These are phyloP conservation scores for Pyrocoelia pectoralis DNA, from an alignment of 2,888 invertebrate genomes.

Conservation along the genomic window DNA sequence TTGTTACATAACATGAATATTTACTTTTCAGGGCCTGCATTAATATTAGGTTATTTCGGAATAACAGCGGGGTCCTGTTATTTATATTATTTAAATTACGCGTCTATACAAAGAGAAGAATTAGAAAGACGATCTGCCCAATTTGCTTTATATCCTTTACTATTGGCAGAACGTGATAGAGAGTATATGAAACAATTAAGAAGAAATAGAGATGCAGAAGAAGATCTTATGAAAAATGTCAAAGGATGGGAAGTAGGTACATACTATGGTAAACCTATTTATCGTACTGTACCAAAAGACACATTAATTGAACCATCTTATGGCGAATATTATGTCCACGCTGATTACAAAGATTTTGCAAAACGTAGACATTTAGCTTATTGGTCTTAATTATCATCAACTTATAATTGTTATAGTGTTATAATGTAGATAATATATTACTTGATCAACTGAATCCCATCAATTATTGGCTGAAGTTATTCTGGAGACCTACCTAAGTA, in stretches of 20 bases:
- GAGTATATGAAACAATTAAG: slow-evolving; percentile 82
- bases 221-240: slow-evolving; percentile 87
- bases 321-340: slow-evolving; percentile 78
- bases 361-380: slow-evolving; percentile 65
- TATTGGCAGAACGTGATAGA: slow-evolving; percentile 86
- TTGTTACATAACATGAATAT: slow-evolving; percentile 39
- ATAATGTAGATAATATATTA: slow-evolving; percentile 2
- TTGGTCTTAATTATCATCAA: slow-evolving; percentile 61
- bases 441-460: no score
- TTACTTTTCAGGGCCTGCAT: slow-evolving; percentile 64
- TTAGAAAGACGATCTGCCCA: slow-evolving; percentile 81
- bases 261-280: slow-evolving; percentile 85
- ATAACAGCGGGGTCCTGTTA: slow-evolving; percentile 67
- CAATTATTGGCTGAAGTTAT: no score
- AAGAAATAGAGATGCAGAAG: slow-evolving; percentile 84
- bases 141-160: slow-evolving; percentile 77
- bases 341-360: slow-evolving; percentile 62
- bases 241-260: slow-evolving; percentile 93
- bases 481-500: no score
- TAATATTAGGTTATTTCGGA: slow-evolving; percentile 68
- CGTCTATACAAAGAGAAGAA: slow-evolving; percentile 63
- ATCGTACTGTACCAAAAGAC: slow-evolving; percentile 71
- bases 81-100: slow-evolving; percentile 66
- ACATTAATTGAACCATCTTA: slow-evolving; percentile 69
- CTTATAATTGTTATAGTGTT: not conserved